Evolutionary conservation across 2,113 vertebrate species (phyloP).

Genomic region (Sphyrna mokarran): DNA sequence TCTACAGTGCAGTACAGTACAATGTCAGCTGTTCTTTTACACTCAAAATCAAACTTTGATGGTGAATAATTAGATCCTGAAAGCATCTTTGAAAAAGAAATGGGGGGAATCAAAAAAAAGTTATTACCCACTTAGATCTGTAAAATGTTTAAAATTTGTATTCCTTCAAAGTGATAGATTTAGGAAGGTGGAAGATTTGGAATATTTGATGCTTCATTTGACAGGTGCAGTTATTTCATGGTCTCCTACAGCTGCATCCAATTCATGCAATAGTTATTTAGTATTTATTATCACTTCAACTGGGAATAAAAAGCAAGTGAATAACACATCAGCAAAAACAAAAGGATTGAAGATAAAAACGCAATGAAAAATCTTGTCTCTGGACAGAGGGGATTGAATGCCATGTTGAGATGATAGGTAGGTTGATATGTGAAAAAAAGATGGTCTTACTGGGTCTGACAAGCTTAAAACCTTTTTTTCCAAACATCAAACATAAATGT

Average conservation of each 20-base stretch:
- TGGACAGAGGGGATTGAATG: neutral
- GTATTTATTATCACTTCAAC: neutral
- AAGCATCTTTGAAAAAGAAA: neutral
- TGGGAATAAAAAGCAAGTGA: neutral
- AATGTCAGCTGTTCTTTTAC: neutral
- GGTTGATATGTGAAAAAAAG: neutral
- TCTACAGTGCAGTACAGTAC: neutral
- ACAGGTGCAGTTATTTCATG: neutral
- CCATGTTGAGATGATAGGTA: neutral
- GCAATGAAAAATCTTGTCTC: neutral
- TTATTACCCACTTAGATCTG: neutral
- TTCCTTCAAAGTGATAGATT: neutral
- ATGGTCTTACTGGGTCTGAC: neutral
- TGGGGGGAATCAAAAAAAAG: neutral
- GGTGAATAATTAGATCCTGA: neutral
- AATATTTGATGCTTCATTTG: neutral
- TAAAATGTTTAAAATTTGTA: neutral
- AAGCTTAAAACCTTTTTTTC: neutral
- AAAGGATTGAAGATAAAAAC: neutral
- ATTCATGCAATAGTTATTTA: neutral
- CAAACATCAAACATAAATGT: neutral
- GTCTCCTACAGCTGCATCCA: neutral
- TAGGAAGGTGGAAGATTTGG: neutral
- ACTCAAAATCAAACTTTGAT: neutral
- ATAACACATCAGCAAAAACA: neutral